These are phyloP conservation scores for Lycia hirtaria DNA, from an alignment of 2,888 invertebrate species.

Conservation along the genomic window DNA sequence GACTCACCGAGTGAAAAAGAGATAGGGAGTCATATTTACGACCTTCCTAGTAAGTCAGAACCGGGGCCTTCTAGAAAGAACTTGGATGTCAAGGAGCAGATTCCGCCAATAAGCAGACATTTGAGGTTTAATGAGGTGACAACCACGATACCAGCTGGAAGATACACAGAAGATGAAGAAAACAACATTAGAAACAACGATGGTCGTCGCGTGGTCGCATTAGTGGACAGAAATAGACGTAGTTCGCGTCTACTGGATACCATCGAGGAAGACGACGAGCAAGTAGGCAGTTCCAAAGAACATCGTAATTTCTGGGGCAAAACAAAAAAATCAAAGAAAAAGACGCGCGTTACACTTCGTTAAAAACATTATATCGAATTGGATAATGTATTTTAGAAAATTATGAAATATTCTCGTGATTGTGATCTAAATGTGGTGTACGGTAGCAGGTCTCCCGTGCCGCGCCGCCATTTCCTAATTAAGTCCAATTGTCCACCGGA, in stretches of 20 bases:
- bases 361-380: conserved; percentile 17
- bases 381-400: conserved; percentile 36
- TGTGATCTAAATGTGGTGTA: conserved; percentile 46
- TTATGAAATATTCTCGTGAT: conserved; percentile 45
- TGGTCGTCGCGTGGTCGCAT: conserved; percentile 33
- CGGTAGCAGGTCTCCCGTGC: conserved; percentile 57
- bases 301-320: conserved; percentile 63
- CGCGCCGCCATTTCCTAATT: conserved; percentile 82
- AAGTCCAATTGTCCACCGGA: conserved; percentile 82
- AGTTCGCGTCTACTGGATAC: conserved; percentile 32
- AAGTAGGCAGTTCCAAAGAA: conserved; percentile 47
- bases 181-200: conserved; percentile 19
- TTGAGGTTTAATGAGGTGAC: conserved; percentile 66
- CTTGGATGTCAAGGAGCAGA: conserved; percentile 2
- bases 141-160: conserved; percentile 49
- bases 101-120: conserved; percentile 44
- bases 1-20: conserved; percentile 52
- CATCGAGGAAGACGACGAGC: conserved; percentile 45
- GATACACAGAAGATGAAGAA: conserved; percentile 30
- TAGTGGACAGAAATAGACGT: conserved; percentile 32
- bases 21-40: conserved; percentile 52
- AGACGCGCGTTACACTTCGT: conserved; percentile 37
- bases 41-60: conserved; percentile 26
- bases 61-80: conserved; percentile 25
- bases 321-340: conserved; percentile 55